Evolutionary conservation across 2,797 vertebrate species (phyloP).

Genomic region (Intellagama lesueurii): DNA sequence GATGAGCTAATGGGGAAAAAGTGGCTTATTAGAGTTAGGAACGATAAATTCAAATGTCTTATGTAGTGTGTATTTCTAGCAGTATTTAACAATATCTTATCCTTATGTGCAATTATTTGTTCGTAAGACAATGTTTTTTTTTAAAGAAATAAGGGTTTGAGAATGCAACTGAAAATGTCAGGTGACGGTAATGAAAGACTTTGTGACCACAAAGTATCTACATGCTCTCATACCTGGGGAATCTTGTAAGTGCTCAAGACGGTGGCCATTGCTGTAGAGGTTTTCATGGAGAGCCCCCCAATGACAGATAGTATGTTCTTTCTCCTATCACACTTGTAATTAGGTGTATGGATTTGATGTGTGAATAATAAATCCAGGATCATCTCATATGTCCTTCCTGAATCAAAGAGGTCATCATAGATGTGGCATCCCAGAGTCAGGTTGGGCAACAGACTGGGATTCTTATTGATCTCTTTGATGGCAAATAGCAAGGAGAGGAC

Average conservation of each 20-base stretch:
- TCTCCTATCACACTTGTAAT: neutral
- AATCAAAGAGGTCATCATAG: neutral
- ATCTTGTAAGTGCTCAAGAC: slow-evolving; percentile 9
- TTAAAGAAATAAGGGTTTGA: too few species aligned
- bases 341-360: neutral
- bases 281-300: neutral
- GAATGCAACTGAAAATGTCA: neutral
- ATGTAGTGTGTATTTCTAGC: neutral
- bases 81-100: too few species aligned
- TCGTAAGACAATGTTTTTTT: too few species aligned
- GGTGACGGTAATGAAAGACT: neutral
- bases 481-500: slow-evolving; percentile 12
- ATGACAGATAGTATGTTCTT: neutral
- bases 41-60: neutral
- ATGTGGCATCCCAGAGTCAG: neutral
- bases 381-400: neutral
- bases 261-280: neutral
- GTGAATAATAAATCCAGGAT: neutral
- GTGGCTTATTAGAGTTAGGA: neutral
- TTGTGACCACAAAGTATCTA: too few species aligned
- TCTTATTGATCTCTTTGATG: slow-evolving; percentile 12
- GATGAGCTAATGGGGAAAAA: neutral
- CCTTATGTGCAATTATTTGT: too few species aligned
- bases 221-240: slow-evolving; percentile 6
- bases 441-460: slow-evolving; percentile 5